These are phyloP conservation scores for Lymantria dispar DNA, from an alignment of 2,888 invertebrate species.

Conservation along the genomic window DNA sequence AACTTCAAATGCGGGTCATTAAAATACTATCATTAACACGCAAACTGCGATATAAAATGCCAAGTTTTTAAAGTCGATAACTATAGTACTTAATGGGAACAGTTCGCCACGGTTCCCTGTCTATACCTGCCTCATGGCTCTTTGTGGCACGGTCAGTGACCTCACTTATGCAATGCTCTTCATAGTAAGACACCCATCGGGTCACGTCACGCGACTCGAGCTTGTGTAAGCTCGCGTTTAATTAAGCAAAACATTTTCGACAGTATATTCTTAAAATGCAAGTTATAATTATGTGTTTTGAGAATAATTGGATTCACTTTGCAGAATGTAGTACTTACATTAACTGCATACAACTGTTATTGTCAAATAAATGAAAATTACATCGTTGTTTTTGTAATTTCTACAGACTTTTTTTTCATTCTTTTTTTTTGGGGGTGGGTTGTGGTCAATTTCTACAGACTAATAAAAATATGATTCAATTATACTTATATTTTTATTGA, in stretches of 20 bases:
- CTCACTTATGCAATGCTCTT: constrained; percentile 54
- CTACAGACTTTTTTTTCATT: too few species aligned
- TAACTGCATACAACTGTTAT: too few species aligned
- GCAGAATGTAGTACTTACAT: too few species aligned
- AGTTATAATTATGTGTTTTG: background rate
- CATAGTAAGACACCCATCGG: constrained; percentile 54
- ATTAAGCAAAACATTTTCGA: background rate
- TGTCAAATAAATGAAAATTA: too few species aligned
- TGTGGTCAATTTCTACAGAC: too few species aligned
- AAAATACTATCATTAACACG: background rate
- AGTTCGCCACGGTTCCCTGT: constrained; percentile 43
- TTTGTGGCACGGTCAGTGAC: constrained; percentile 63
- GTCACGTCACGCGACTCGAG: constrained; percentile 41
- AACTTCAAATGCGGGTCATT: background rate
- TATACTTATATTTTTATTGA: too few species aligned
- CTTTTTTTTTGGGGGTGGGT: too few species aligned
- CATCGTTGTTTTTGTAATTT: too few species aligned
- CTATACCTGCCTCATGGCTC: constrained; percentile 43
- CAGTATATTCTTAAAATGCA: background rate
- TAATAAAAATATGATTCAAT: too few species aligned
- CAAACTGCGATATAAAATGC: background rate
- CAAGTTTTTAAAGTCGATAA: constrained; percentile 5
- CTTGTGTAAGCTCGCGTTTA: constrained; percentile 1
- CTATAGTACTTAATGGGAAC: constrained; percentile 18
- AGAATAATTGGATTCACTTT: background rate